Evolutionary conservation across 2,797 vertebrate species (phyloP), one percentile per base, ranked within the genome.

Genomic region (Melanotaenia trifasciata): DNA sequence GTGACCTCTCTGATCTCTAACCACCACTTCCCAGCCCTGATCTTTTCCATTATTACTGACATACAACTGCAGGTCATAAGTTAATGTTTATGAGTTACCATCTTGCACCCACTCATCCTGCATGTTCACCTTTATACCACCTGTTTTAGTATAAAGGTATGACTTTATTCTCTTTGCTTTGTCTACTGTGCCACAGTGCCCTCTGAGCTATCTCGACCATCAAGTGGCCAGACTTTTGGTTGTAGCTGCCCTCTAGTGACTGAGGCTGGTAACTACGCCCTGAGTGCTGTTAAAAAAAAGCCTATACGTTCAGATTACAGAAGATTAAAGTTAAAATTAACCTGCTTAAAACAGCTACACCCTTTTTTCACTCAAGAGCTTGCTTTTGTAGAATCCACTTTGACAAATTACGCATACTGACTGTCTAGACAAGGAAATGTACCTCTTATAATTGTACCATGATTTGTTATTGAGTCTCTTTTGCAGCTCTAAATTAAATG

Each of bases 251-350:
- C 92, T 92, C 94, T 94, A 72, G 90, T 92, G 94, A 84, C 65
- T 0, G 3, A 18, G 18, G 0, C 0, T 0, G 18, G 61, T 61
- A 80, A 80, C 81, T 86, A 33, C 87, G 69, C 9, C 13, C 26
- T 35, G 3, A 38, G 4, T 43, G 43, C 58, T 50, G 36, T 45
- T 58, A 40, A 56, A 30, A 30, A 30, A 33, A 28, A 2, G 18
- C 11, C 75, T 54, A 16, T 58, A 54, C 58, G 30, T 67, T 78
- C 36, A 69, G 84, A 90, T 92, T 92, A 80, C 78, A 57, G 70
- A 79, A 91, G 89, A 92, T 94, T 94, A 92, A 68, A 84, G 84
- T 90, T 91, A 81, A 94, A 93, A 92, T 91, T 74, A 93, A 90
- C 86, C 81, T 81, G 38, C 76, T 91, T 79, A 67, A 83, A 88